A percentile compares a stretch with the other conserved stretches of the same genome.
phyloP scores from a whole-genome alignment of 2,113 vertebrate genomes.

The Butorides virescens region DNA sequence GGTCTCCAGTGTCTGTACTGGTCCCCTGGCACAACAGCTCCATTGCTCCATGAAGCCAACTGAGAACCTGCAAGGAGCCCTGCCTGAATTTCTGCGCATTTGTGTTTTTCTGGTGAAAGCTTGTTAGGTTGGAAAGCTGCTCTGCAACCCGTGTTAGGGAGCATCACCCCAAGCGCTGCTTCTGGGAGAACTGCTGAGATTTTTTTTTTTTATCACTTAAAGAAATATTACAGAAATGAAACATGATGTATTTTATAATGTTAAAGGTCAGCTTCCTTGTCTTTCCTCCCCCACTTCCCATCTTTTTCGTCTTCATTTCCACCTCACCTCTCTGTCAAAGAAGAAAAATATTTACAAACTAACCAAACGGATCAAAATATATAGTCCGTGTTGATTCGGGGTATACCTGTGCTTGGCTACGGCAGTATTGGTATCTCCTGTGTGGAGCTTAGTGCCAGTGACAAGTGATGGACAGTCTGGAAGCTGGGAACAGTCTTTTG shows the following conservation, averaged over 20 bases:
- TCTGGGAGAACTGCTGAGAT: neutral
- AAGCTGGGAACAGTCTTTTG: neutral
- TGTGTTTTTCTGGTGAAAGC: neutral
- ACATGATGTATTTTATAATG: neutral
- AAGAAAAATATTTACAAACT: neutral
- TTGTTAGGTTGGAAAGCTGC: neutral
- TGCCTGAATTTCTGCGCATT: neutral
- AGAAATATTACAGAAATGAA: neutral
- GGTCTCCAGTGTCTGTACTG: neutral
- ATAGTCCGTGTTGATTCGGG: fast-evolving
- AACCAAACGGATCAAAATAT: fast-evolving
- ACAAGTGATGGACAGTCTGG: neutral
- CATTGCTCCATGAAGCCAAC: neutral
- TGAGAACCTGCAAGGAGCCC: neutral
- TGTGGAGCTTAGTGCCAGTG: neutral
- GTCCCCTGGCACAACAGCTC: neutral
- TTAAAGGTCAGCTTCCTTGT: neutral
- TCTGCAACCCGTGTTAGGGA: fast-evolving
- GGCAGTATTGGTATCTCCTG: neutral
- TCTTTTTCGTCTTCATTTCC: neutral
- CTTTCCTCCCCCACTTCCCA: neutral
- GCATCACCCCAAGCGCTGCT: fast-evolving
- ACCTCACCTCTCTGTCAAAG: neutral
- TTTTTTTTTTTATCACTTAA: neutral
- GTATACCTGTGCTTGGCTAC: neutral